These are phyloP conservation scores for Drosophila gaucha DNA, from an alignment of 2,888 invertebrate species.

Conservation along the genomic window DNA sequence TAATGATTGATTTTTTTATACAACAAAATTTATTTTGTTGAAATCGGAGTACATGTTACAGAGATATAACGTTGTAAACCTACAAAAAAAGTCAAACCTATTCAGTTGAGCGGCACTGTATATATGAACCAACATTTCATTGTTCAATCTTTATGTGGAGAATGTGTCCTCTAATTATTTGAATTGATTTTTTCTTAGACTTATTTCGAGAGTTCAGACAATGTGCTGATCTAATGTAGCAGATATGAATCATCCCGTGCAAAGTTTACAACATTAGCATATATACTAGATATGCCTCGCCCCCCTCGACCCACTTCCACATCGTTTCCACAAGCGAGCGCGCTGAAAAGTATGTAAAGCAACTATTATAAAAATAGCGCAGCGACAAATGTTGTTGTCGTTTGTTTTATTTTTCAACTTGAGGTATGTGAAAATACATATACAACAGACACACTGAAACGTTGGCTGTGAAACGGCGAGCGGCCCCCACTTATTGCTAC, in stretches of 20 bases:
- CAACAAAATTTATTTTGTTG: too few species aligned
- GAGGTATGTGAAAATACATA: constrained; percentile 1
- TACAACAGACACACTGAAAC: constrained; percentile 8
- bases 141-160: background rate
- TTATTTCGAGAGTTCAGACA: constrained; percentile 2
- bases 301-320: background rate
- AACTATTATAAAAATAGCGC: constrained; percentile 46
- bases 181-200: background rate
- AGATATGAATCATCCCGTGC: constrained; percentile 15
- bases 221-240: constrained; percentile 13
- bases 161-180: background rate
- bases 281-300: constrained; percentile 2
- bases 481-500: background rate
- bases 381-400: constrained; percentile 20
- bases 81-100: too few species aligned
- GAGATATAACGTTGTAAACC: too few species aligned
- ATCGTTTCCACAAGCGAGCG: constrained; percentile 4
- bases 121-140: too few species aligned
- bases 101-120: too few species aligned
- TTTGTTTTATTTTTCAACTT: constrained; percentile 7
- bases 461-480: constrained; percentile 10
- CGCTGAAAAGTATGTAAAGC: constrained; percentile 52
- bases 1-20: too few species aligned
- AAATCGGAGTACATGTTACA: too few species aligned
- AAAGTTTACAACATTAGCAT: constrained; percentile 26